Percentiles rank a stretch among this genome's conserved stretches.
Evolutionary conservation across 1,140 invertebrate genomes (phyloP).

Genomic region (Brachionus koreanus): DNA sequence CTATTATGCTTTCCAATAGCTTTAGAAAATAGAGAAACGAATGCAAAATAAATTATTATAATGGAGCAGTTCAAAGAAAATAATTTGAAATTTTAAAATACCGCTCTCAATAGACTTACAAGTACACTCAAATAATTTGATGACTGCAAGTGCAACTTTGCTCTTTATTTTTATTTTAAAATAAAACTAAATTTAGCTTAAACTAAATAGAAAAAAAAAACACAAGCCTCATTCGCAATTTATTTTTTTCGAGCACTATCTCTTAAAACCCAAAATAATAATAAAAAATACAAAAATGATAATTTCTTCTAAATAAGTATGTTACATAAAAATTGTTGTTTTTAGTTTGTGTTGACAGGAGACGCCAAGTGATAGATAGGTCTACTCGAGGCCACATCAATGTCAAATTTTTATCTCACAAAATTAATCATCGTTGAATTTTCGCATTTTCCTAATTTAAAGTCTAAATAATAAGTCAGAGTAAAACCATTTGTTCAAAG

Average conservation of each 20-base stretch:
- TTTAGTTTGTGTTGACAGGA: background rate
- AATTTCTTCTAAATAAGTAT: too few relatives aligned
- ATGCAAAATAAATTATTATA: slow-evolving; percentile 12
- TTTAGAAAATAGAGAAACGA: background rate
- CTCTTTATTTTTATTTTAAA: background rate
- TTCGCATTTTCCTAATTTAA: background rate
- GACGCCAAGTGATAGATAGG: background rate
- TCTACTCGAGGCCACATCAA: background rate
- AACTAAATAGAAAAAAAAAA: background rate
- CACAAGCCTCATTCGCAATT: background rate
- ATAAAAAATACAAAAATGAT: too few relatives aligned
- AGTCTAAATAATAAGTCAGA: background rate
- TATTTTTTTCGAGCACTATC: background rate
- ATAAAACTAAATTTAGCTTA: background rate
- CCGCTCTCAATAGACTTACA: background rate
- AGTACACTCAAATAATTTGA: background rate
- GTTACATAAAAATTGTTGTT: too few relatives aligned
- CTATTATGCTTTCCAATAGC: background rate
- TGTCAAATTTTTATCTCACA: background rate
- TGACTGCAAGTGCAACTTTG: background rate
- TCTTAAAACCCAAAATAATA: too few relatives aligned
- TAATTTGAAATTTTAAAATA: background rate
- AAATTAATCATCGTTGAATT: background rate
- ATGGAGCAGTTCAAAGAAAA: background rate
- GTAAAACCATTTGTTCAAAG: background rate